Evolutionary conservation across 2,113 vertebrate species (phyloP).

Genomic region (Pelmatolapia mariae): DNA sequence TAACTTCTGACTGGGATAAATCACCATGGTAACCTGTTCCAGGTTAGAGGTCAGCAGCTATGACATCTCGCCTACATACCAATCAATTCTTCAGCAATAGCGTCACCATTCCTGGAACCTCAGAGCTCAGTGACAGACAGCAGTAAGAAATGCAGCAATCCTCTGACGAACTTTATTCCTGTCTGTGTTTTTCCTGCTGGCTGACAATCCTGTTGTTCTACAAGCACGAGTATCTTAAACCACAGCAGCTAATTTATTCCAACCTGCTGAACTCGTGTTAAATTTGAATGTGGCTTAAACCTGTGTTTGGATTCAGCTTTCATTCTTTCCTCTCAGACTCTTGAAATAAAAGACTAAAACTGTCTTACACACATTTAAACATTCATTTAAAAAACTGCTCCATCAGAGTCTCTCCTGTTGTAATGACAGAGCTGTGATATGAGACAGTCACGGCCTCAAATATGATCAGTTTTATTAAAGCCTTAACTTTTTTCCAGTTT

Average conservation of each 20-base stretch:
- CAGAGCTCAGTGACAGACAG: background rate
- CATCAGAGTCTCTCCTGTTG: background rate
- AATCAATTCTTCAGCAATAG: background rate
- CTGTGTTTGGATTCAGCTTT: accelerated
- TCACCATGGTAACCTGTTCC: background rate
- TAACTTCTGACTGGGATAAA: background rate
- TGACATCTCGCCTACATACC: background rate
- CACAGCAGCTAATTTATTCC: background rate
- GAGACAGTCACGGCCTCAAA: accelerated
- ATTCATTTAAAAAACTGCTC: accelerated
- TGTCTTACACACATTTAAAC: background rate
- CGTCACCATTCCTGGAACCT: background rate
- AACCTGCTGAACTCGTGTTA: background rate
- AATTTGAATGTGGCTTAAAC: background rate
- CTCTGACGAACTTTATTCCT: background rate
- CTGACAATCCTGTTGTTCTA: background rate
- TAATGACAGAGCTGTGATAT: background rate
- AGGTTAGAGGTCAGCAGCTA: background rate
- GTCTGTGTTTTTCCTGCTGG: background rate
- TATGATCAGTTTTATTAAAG: background rate
- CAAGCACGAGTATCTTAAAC: background rate
- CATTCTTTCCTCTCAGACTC: background rate
- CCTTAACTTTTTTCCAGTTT: background rate
- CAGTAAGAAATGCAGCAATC: background rate
- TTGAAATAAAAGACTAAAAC: background rate